Evolutionary conservation across 2,113 vertebrate species (phyloP).

Genomic region (Orientallactaga bullata): DNA sequence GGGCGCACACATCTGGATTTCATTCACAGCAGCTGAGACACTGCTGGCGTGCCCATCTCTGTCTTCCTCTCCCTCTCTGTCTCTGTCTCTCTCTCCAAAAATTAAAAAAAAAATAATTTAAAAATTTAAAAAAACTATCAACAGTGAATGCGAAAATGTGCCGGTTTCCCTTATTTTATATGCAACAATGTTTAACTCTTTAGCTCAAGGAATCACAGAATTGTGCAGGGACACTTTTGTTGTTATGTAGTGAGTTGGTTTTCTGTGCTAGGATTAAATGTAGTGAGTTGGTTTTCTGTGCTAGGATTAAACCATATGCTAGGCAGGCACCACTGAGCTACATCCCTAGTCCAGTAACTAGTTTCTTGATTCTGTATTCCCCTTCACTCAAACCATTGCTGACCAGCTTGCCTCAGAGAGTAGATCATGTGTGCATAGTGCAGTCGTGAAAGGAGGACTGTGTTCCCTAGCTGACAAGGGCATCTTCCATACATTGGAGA

Average conservation of each 20-base stretch:
- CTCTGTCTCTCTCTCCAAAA: no score
- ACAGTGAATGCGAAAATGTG: neutral
- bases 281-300: neutral
- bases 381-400: neutral
- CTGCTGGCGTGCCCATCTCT: no score
- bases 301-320: neutral
- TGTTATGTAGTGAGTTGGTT: no score
- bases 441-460: neutral
- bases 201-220: neutral
- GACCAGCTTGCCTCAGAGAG: neutral
- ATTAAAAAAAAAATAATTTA: no score
- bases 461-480: neutral
- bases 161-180: neutral
- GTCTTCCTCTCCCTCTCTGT: no score
- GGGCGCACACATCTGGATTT: no score
- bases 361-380: neutral
- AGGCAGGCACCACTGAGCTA: neutral
- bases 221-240: no score
- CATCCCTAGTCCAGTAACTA: neutral
- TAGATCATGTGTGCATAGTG: neutral
- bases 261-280: no score
- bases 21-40: no score
- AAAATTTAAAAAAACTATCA: no score
- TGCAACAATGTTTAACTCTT: neutral
- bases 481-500: neutral